These are phyloP conservation scores for Ellobium chinense DNA, from an alignment of 2,888 invertebrate species.

Conservation along the genomic window DNA sequence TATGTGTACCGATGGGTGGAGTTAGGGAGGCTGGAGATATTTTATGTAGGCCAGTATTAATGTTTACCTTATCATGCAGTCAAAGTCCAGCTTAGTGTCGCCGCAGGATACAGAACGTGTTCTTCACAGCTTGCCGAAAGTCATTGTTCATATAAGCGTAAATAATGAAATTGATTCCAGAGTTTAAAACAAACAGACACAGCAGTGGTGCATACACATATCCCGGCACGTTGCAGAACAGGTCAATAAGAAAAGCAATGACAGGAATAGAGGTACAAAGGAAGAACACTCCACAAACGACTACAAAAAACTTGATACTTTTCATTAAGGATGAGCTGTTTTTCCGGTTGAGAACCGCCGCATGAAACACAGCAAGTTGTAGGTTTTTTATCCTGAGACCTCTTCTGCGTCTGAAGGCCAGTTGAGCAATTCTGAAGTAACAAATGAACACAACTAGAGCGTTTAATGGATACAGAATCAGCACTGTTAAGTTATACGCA, in stretches of 20 bases:
- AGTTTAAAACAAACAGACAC: neutral
- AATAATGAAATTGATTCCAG: neutral
- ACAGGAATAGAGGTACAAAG: neutral
- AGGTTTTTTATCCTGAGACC: neutral
- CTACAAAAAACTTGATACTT: conserved; percentile 6
- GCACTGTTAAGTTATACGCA: neutral
- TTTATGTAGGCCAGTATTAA: neutral
- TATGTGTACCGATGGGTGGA: too few relatives aligned
- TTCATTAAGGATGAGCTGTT: neutral
- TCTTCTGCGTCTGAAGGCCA: conserved; percentile 8
- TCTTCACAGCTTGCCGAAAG: neutral
- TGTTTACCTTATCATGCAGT: neutral
- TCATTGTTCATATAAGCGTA: neutral
- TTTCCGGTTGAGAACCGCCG: neutral
- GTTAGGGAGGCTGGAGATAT: too few relatives aligned
- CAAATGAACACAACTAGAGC: neutral
- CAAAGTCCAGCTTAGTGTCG: neutral
- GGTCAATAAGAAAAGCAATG: neutral
- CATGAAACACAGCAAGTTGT: neutral
- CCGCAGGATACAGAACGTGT: neutral
- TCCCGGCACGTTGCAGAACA: neutral
- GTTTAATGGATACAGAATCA: neutral
- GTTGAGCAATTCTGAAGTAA: conserved; percentile 6
- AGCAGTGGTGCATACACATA: neutral
- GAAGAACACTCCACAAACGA: neutral